Evolutionary conservation across 2,888 invertebrate species (phyloP).

Genomic region (Hypsopygia costalis): DNA sequence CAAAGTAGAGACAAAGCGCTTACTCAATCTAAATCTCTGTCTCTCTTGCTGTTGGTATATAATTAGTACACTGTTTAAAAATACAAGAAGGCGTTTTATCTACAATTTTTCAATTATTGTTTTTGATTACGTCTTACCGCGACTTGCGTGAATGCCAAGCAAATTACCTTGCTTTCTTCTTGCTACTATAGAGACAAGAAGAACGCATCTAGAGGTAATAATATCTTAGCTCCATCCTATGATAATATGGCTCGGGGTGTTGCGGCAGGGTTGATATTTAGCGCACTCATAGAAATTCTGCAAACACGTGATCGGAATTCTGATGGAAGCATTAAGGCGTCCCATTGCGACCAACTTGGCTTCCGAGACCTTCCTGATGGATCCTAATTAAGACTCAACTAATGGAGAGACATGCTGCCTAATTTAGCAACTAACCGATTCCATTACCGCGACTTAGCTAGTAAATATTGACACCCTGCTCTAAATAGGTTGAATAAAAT

Average conservation of each 20-base stretch:
- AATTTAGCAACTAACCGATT: conserved; percentile 32
- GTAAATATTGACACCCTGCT: conserved; percentile 13
- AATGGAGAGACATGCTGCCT: conserved; percentile 55
- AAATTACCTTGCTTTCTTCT: too few relatives aligned
- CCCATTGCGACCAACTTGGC: conserved; percentile 51
- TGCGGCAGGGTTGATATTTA: conserved; percentile 43
- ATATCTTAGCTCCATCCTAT: conserved; percentile 40
- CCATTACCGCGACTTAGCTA: conserved; percentile 26
- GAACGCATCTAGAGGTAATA: too few relatives aligned
- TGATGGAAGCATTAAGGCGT: conserved; percentile 57
- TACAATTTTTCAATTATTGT: too few relatives aligned
- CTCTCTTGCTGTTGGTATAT: too few relatives aligned
- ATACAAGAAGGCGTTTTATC: too few relatives aligned
- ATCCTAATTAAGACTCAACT: conserved; percentile 57
- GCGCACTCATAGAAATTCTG: conserved; percentile 59
- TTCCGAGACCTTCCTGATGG: conserved; percentile 52
- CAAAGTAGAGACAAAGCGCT: too few relatives aligned
- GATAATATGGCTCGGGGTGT: conserved; percentile 46
- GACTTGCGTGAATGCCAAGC: too few relatives aligned
- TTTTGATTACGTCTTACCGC: too few relatives aligned
- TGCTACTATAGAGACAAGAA: too few relatives aligned
- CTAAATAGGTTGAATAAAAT: too few relatives aligned
- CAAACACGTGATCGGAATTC: conserved; percentile 63
- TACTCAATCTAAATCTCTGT: too few relatives aligned
- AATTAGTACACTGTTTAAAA: too few relatives aligned